Evolutionary conservation across 2,113 vertebrate genomes (phyloP), one percentile per base, ranked within the genome.

Genomic region (Otocyon megalotis): DNA sequence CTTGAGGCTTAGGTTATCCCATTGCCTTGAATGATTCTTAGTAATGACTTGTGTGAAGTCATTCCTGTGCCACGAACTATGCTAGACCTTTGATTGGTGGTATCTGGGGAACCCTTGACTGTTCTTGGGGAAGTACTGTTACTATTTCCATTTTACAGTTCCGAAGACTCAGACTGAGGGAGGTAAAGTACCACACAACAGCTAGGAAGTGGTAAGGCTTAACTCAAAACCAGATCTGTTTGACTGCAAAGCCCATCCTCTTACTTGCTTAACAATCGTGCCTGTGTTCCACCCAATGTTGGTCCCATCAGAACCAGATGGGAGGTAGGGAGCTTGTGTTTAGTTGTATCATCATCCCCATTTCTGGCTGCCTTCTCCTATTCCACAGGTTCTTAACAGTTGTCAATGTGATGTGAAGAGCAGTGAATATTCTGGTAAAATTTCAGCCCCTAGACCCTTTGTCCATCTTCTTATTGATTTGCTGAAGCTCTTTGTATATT

Each of bases 401-500:
- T 72, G 30, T 88, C 54, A 30, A 0, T 50, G 37, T 65, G n/a
- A 11, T n/a, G 3, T 76, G 60, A 54, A 50, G n/a, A 60, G 24
- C 19, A 19, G 58, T 65, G 2, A 67, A 8, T 62, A 5, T 83
- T 91, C 77, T 83, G 35, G 20, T 58, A 65, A 93, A 13, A 1
- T 15, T 60, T 93, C 26, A n/a, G 17, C 15, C 26, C 15, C 72
- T 56, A 86, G 30, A 22, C 53, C 60, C 22, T 30, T 63, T 69
- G 56, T 60, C 43, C 26, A 20, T 87, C 88, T 88, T 54, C 54
- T 74, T 87, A 53, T 0, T 92, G 86, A 89, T 86, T 88, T 93
- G 9, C 17, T 35, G 91, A 72, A 86, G 50, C 65, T 88, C 65
- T 97, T 94, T 92, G 53, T 84, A 24, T 97, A 71, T 87, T 35